phyloP scores from a whole-genome alignment of 2,888 invertebrate species.

The Volucella inanis region DNA sequence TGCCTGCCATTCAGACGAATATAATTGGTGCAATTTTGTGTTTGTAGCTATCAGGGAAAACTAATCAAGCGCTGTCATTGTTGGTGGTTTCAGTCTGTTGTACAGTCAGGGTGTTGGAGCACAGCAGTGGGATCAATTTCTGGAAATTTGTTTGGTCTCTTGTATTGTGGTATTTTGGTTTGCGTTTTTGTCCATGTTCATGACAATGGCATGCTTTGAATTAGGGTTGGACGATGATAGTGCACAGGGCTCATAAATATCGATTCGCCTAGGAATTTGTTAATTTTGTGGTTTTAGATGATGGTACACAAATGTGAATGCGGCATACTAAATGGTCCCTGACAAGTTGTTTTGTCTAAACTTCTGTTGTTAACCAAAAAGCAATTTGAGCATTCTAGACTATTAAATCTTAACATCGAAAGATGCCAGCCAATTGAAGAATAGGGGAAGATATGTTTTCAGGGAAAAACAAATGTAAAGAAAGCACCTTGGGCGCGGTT shows the following conservation, averaged over 20 bases:
- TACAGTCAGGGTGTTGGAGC: constrained; percentile 36
- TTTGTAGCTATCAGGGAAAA: constrained; percentile 70
- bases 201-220: constrained; percentile 48
- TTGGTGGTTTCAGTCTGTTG: constrained; percentile 19
- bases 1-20: constrained; percentile 69
- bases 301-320: not conserved
- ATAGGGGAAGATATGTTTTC: too few relatives aligned
- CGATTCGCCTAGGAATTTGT: constrained; percentile 42
- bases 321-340: not conserved
- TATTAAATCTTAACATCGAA: not conserved
- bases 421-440: too few relatives aligned
- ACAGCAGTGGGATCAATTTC: constrained; percentile 21
- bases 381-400: constrained; percentile 10
- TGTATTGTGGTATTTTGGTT: constrained; percentile 7
- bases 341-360: constrained; percentile 9
- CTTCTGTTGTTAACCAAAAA: not conserved
- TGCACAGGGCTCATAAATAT: constrained; percentile 45
- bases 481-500: too few relatives aligned
- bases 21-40: constrained; percentile 72
- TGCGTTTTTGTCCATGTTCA: constrained; percentile 29
- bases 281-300: constrained; percentile 16
- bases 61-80: constrained; percentile 63
- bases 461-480: too few relatives aligned
- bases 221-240: constrained; percentile 29
- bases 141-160: constrained; percentile 44